Conservation (phyloP, 1,140 invertebrate genomes). For the Mesaphorura yosii region DNA sequence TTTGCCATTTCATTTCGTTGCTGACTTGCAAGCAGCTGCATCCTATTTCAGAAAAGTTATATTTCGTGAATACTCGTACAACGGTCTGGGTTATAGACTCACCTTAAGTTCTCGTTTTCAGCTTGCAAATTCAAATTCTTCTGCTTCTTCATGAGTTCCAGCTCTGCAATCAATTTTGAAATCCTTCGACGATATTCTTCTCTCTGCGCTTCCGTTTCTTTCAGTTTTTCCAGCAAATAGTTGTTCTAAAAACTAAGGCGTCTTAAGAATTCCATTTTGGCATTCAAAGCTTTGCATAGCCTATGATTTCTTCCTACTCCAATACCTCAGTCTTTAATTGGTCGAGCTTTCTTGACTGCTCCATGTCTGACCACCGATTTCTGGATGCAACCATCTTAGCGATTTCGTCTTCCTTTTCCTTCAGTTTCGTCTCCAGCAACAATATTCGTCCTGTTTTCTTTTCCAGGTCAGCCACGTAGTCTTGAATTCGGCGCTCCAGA, state of each 20-base stretch:
- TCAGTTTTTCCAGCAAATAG: not conserved
- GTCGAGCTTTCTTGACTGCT: not conserved
- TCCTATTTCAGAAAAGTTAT: constrained; percentile 6
- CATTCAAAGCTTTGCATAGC: not conserved
- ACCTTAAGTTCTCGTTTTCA: constrained; percentile 18
- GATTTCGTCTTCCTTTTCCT: constrained; percentile 14
- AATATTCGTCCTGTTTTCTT: constrained; percentile 2
- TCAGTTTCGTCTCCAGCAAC: constrained; percentile 10
- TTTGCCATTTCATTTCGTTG: constrained; percentile 9
- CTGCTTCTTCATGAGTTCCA: not conserved
- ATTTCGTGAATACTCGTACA: not conserved
- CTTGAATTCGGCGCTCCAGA: not conserved
- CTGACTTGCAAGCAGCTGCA: constrained; percentile 11
- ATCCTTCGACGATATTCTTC: not conserved
- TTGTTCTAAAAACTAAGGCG: not conserved
- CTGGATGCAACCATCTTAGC: not conserved
- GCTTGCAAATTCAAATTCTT: constrained; percentile 3
- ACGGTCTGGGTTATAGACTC: not conserved
- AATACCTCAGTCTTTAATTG: constrained; percentile 12
- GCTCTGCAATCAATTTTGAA: not conserved
- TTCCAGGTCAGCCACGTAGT: constrained; percentile 2
- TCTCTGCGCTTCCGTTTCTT: not conserved
- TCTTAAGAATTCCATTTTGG: not conserved
- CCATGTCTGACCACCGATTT: constrained; percentile 3
- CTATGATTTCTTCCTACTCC: not conserved